Evolutionary conservation across 2,888 invertebrate species (phyloP).

Genomic region (Brachyptera putata): DNA sequence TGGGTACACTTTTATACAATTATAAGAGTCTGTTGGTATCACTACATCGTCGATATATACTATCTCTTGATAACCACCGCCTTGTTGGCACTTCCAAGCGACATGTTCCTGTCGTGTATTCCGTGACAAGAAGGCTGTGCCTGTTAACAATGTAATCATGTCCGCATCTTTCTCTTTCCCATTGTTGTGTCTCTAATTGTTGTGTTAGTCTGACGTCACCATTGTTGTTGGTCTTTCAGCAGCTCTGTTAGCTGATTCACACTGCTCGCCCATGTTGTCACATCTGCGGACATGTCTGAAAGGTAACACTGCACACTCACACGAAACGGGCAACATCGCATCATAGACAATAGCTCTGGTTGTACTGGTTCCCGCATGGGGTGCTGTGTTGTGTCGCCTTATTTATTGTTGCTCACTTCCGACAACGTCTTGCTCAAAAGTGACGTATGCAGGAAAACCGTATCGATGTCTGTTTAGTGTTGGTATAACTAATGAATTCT

Average conservation of each 20-base stretch:
- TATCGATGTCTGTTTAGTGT: too few relatives aligned
- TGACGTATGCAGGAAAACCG: too few relatives aligned
- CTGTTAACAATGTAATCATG: too few relatives aligned
- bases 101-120: too few relatives aligned
- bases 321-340: neutral
- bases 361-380: conserved; percentile 9
- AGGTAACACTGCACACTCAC: conserved; percentile 38
- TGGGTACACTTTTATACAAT: too few relatives aligned
- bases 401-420: neutral
- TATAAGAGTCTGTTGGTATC: too few relatives aligned
- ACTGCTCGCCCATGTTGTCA: conserved; percentile 35
- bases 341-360: neutral
- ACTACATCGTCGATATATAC: too few relatives aligned
- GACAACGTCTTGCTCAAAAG: too few relatives aligned
- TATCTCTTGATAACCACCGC: too few relatives aligned
- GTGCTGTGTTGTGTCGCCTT: conserved; percentile 7
- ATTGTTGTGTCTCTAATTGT: neutral
- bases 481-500: too few relatives aligned
- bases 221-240: conserved; percentile 27
- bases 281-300: conserved; percentile 38
- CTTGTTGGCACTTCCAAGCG: too few relatives aligned
- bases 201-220: conserved; percentile 19
- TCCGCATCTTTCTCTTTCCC: neutral
- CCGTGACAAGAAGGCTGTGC: too few relatives aligned
- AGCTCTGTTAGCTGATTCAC: conserved; percentile 29